phyloP scores from a whole-genome alignment of 2,797 vertebrate genomes.

The Atherinosoma microstoma region DNA sequence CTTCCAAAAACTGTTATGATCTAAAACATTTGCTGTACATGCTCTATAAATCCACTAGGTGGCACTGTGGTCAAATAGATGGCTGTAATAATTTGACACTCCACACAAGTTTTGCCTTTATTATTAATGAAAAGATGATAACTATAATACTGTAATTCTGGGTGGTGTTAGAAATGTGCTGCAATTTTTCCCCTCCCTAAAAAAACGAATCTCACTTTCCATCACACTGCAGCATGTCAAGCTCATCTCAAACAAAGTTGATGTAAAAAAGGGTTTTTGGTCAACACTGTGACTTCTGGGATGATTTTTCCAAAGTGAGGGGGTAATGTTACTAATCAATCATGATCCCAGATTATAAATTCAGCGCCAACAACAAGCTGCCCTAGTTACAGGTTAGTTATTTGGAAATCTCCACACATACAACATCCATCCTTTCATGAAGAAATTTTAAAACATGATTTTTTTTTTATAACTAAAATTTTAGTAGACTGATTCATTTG shows the following conservation, averaged over 20 bases:
- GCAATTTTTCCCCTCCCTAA: background rate
- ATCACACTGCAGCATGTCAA: background rate
- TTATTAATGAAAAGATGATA: background rate
- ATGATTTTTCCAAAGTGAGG: no score
- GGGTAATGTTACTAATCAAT: no score
- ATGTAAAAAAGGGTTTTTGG: background rate
- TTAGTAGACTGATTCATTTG: no score
- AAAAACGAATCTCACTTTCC: background rate
- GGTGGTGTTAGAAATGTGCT: background rate
- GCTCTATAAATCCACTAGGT: conserved; percentile 62
- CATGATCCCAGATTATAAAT: no score
- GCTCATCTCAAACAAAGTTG: background rate
- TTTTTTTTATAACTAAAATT: no score
- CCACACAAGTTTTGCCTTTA: background rate
- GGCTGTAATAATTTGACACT: background rate
- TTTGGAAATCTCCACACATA: background rate
- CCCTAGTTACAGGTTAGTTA: no score
- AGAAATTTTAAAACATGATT: background rate
- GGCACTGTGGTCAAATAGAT: conserved; percentile 62
- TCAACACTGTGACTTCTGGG: no score
- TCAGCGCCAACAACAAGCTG: no score
- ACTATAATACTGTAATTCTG: background rate
- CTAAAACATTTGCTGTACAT: background rate
- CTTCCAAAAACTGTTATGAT: no score
- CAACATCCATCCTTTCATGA: background rate